Conservation (phyloP, 2,113 vertebrate species). For the Corythornis madagascariensis region DNA sequence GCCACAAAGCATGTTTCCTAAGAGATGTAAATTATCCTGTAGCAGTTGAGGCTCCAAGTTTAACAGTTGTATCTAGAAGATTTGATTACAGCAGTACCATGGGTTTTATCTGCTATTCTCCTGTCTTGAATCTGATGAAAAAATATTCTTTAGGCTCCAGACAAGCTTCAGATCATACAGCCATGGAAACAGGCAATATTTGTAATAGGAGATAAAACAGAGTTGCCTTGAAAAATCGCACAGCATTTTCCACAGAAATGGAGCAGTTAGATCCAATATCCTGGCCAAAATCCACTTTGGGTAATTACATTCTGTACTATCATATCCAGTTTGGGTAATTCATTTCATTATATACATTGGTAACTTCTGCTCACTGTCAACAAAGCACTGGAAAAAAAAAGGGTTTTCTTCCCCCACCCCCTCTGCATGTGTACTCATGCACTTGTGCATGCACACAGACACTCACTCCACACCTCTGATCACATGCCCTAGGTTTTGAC, state of each 20-base stretch:
- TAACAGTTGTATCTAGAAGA: slow-evolving; percentile 13
- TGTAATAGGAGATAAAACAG: slow-evolving; percentile 46
- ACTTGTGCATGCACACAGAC: background rate
- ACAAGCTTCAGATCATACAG: background rate
- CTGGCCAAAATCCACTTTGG: slow-evolving; percentile 7
- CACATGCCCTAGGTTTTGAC: background rate
- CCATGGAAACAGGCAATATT: background rate
- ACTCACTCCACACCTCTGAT: background rate
- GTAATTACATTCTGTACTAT: background rate
- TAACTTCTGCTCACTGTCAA: background rate
- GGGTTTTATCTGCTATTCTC: background rate
- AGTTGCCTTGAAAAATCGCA: slow-evolving; percentile 21
- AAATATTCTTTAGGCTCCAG: background rate
- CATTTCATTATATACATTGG: background rate
- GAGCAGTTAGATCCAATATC: background rate
- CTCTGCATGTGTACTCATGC: background rate
- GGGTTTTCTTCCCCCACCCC: fast-evolving
- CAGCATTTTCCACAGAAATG: slow-evolving; percentile 4
- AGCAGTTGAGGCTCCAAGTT: background rate
- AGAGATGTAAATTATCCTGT: background rate
- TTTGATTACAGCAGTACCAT: background rate
- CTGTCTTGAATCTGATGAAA: background rate
- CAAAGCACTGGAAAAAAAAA: background rate
- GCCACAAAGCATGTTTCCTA: background rate
- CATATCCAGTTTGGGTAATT: background rate